Evolutionary conservation across 2,888 invertebrate genomes (phyloP), one percentile per base, ranked within the genome.

Genomic region (Drosophila setosimentum): DNA sequence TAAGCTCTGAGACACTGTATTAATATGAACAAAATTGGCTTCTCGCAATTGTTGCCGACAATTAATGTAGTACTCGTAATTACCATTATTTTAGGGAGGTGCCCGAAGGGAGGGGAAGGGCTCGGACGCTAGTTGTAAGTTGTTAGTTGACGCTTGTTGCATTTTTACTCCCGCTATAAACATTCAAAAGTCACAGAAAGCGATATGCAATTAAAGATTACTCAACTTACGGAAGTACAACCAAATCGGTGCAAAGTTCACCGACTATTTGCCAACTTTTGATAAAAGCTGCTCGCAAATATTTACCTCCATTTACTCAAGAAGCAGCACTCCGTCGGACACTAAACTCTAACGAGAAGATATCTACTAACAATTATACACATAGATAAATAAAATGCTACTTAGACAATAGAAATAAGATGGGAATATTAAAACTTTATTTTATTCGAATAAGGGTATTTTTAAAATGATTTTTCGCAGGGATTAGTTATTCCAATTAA

Each of bases 11-110:
- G n/a, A n/a, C n/a, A n/a, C n/a, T n/a, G n/a, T n/a, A n/a, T n/a
- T n/a, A n/a, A n/a, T n/a, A n/a, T n/a, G n/a, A n/a, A n/a, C n/a
- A n/a, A n/a, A n/a, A n/a, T n/a, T n/a, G n/a, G n/a, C n/a, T n/a
- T n/a, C n/a, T n/a, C 0, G 27, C 6, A 35, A 29, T 49, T 55
- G 2, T 37, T 37, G n/a, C 37, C 29, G 13, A 13, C 27, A 18
- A 37, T 37, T 6, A 61, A 60, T 60, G 55, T 70, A 66, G 27
- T 72, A 73, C 58, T 53, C 21, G 58, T 67, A 78, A 77, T 78
- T 76, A 66, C 53, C 72, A 59, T 63, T 53, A 82, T 79, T 76
- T 79, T 82, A 82, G 76, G 71, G 68, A 79, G 5, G 30, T 40
- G 16, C 10, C 18, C 16, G 27, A 3, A 18, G 33, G 33, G 8